Percentiles rank a stretch among this genome's conserved stretches.
These are phyloP conservation scores for Drosophila watanabei DNA, from an alignment of 1,140 invertebrate species.

Conservation along the genomic window DNA sequence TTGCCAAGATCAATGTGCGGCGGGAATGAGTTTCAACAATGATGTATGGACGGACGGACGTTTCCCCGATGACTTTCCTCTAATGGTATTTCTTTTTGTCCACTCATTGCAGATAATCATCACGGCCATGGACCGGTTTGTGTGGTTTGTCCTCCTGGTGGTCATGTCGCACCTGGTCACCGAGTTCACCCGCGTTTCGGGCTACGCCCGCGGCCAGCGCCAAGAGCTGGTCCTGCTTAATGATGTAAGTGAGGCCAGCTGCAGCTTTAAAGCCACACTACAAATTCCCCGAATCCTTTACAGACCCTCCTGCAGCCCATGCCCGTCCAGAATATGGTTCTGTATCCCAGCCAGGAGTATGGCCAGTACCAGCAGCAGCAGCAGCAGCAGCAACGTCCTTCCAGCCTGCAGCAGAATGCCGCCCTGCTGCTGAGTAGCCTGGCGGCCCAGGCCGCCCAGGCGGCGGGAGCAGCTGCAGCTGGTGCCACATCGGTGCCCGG, in stretches of 20 bases:
- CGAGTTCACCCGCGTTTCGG: conserved; percentile 80
- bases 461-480: conserved; percentile 22
- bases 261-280: too few species aligned
- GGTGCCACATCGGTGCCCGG: conserved; percentile 37
- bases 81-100: conserved; percentile 6
- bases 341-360: conserved; percentile 74
- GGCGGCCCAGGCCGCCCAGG: conserved; percentile 21
- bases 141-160: conserved; percentile 83
- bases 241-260: conserved; percentile 65
- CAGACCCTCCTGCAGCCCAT: conserved; percentile 73
- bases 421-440: conserved; percentile 58
- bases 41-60: conserved; percentile 50
- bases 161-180: conserved; percentile 82
- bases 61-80: conserved; percentile 5
- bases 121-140: conserved; percentile 85
- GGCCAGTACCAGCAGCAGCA: conserved; percentile 51
- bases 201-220: conserved; percentile 73
- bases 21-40: conserved; percentile 75
- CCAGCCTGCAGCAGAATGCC: conserved; percentile 67
- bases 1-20: conserved; percentile 69
- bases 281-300: neutral
- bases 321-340: conserved; percentile 78
- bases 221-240: conserved; percentile 76
- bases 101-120: conserved; percentile 76
- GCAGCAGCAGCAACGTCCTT: conserved; percentile 20